These are phyloP conservation scores for Paraescarpia echinospica DNA, from an alignment of 1,140 invertebrate species.

Conservation along the genomic window DNA sequence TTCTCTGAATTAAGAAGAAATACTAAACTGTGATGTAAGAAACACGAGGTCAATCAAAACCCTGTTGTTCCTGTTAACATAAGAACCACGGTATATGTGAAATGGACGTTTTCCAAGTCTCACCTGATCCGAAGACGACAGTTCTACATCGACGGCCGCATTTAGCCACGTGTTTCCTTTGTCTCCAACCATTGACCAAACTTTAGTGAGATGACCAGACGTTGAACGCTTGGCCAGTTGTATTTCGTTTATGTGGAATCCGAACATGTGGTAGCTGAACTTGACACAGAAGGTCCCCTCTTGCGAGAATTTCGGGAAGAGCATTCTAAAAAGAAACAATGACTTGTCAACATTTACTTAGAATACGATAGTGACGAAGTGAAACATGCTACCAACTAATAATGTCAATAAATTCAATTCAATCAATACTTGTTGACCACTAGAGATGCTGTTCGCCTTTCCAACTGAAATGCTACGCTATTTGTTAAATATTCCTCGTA, in stretches of 20 bases:
- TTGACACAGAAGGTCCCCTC: constrained; percentile 37
- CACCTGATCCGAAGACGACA: not conserved
- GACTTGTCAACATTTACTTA: not conserved
- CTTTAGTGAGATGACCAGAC: constrained; percentile 24
- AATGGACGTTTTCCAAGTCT: not conserved
- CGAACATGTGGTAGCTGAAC: constrained; percentile 81
- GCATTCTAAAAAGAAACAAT: not conserved
- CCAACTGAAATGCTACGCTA: too few species aligned
- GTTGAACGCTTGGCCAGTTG: not conserved
- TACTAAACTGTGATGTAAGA: not conserved
- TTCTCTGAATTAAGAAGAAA: not conserved
- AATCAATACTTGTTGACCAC: too few species aligned
- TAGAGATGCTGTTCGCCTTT: too few species aligned
- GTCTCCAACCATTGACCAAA: constrained; percentile 26
- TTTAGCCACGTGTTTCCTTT: constrained; percentile 36
- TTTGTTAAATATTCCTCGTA: not conserved
- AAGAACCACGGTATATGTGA: not conserved
- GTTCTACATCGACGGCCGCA: constrained; percentile 31
- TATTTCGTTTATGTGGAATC: constrained; percentile 54
- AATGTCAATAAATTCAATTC: too few species aligned
- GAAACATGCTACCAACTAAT: too few species aligned
- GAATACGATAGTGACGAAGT: not conserved
- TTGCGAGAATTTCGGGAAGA: not conserved
- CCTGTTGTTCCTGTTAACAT: not conserved
- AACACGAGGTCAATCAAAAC: not conserved